Evolutionary conservation across 2,888 invertebrate genomes (phyloP).

Genomic region (Papilio protenor): DNA sequence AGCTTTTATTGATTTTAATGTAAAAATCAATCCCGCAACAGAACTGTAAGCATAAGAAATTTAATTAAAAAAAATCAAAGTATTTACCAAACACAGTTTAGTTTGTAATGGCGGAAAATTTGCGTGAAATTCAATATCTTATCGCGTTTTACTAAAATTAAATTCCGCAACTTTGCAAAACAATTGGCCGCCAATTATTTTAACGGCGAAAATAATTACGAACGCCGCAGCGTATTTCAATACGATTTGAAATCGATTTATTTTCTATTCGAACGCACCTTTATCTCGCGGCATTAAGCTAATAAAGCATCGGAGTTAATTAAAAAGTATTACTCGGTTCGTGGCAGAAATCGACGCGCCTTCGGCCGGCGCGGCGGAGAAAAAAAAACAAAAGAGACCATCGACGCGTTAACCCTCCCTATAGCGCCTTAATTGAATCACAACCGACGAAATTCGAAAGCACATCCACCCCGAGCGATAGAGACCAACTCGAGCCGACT

Average conservation of each 20-base stretch:
- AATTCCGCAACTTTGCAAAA: slow-evolving; percentile 61
- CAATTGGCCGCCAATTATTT: slow-evolving; percentile 62
- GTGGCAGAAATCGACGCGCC: slow-evolving; percentile 59
- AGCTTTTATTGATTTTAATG: slow-evolving; percentile 53
- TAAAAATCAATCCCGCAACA: slow-evolving; percentile 69
- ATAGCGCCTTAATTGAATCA: slow-evolving; percentile 78
- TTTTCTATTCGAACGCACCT: slow-evolving; percentile 57
- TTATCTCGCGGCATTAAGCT: slow-evolving; percentile 76
- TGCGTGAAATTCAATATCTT: slow-evolving; percentile 79
- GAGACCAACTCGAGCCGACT: slow-evolving; percentile 65
- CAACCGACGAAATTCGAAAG: slow-evolving; percentile 73
- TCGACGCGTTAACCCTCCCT: slow-evolving; percentile 64
- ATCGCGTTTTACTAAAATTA: slow-evolving; percentile 75
- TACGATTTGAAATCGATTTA: slow-evolving; percentile 51
- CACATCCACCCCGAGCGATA: slow-evolving; percentile 57
- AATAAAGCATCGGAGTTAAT: slow-evolving; percentile 85
- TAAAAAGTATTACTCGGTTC: slow-evolving; percentile 73
- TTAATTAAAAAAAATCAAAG: slow-evolving; percentile 80
- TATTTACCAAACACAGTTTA: slow-evolving; percentile 82
- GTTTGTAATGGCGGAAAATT: slow-evolving; percentile 79
- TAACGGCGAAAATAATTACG: slow-evolving; percentile 65
- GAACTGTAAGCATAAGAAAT: slow-evolving; percentile 66
- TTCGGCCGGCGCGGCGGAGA: slow-evolving; percentile 53
- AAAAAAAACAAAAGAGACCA: slow-evolving; percentile 59
- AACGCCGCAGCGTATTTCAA: slow-evolving; percentile 10